These are phyloP conservation scores for Yponomeuta plumbellus DNA, from an alignment of 2,888 invertebrate genomes.

Conservation along the genomic window DNA sequence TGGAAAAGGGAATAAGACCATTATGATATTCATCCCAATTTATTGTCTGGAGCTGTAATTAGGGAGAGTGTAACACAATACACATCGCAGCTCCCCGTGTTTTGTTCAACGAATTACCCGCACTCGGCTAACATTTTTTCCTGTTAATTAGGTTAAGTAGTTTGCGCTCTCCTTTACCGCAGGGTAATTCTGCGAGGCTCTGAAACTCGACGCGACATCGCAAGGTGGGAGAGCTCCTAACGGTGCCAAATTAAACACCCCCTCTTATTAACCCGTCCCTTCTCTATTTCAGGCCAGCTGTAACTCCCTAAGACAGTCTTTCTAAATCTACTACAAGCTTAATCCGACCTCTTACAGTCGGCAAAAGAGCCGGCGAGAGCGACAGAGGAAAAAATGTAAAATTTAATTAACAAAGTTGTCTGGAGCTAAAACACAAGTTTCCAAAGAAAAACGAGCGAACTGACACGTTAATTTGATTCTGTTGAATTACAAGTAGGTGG, in stretches of 20 bases:
- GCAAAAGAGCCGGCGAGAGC: conserved; percentile 26
- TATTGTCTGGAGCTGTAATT: not conserved
- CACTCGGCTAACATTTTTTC: conserved; percentile 37
- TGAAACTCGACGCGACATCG: conserved; percentile 52
- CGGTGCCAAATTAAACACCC: conserved; percentile 56
- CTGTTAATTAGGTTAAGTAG: conserved; percentile 65
- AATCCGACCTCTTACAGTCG: conserved; percentile 34
- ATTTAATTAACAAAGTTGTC: conserved; percentile 74
- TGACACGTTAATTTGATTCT: conserved; percentile 71
- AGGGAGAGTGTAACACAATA: not conserved
- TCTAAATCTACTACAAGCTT: conserved; percentile 33
- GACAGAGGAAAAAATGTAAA: conserved; percentile 57
- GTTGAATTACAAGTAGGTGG: conserved; percentile 60
- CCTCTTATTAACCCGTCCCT: conserved; percentile 39
- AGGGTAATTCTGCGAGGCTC: conserved; percentile 48
- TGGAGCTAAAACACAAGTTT: conserved; percentile 71
- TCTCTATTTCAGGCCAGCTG: conserved; percentile 51
- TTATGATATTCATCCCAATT: not conserved
- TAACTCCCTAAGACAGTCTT: conserved; percentile 21
- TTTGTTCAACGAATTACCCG: not conserved
- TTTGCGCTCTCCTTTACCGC: conserved; percentile 44
- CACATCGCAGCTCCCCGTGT: not conserved
- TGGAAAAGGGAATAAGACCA: not conserved
- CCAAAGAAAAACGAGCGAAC: conserved; percentile 67
- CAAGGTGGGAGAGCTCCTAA: conserved; percentile 33